A percentile compares a stretch with the other conserved stretches of the same genome.
Evolutionary conservation across 2,888 invertebrate species (phyloP).

Genomic region (Auanema sp.): DNA sequence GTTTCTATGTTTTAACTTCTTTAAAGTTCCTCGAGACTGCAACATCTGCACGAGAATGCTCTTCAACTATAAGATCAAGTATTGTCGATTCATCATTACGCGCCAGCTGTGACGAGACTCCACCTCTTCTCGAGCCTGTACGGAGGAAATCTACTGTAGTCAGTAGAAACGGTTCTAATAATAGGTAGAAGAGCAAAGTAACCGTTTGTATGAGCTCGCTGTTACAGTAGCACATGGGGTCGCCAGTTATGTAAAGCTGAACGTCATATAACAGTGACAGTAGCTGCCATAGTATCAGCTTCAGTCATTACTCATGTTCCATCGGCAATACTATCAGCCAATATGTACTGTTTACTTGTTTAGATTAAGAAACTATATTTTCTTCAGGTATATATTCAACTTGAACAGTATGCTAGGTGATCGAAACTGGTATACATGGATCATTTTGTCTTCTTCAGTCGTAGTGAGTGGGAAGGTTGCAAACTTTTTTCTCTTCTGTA

Average conservation of each 20-base stretch:
- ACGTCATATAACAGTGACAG: slow-evolving; percentile 46
- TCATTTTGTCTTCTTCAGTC: slow-evolving; percentile 28
- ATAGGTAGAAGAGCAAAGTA: slow-evolving; percentile 2
- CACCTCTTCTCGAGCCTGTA: slow-evolving; percentile 22
- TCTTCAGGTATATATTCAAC: slow-evolving; percentile 38
- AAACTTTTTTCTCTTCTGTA: slow-evolving; percentile 47
- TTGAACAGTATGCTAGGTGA: slow-evolving; percentile 21
- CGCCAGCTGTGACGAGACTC: slow-evolving; percentile 20
- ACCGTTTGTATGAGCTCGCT: neutral
- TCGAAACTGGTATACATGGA: slow-evolving; percentile 32
- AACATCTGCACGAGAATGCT: slow-evolving; percentile 9
- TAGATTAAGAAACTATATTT: slow-evolving; percentile 5
- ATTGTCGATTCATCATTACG: neutral
- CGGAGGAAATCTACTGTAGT: slow-evolving; percentile 10
- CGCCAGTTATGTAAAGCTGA: slow-evolving; percentile 43
- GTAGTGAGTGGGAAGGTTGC: slow-evolving; percentile 45
- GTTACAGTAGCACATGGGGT: slow-evolving; percentile 24
- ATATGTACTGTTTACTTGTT: slow-evolving; percentile 30
- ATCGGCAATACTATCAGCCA: slow-evolving; percentile 38
- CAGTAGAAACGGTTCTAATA: slow-evolving; percentile 19
- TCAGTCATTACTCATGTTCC: slow-evolving; percentile 46
- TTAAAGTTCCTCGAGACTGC: slow-evolving; percentile 18
- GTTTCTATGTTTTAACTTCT: neutral
- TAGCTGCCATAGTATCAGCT: slow-evolving; percentile 43
- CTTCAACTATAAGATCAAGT: too few species aligned